These are phyloP conservation scores for Boulengeromyrus knoepffleri DNA, from an alignment of 2,113 vertebrate genomes.

Conservation along the genomic window DNA sequence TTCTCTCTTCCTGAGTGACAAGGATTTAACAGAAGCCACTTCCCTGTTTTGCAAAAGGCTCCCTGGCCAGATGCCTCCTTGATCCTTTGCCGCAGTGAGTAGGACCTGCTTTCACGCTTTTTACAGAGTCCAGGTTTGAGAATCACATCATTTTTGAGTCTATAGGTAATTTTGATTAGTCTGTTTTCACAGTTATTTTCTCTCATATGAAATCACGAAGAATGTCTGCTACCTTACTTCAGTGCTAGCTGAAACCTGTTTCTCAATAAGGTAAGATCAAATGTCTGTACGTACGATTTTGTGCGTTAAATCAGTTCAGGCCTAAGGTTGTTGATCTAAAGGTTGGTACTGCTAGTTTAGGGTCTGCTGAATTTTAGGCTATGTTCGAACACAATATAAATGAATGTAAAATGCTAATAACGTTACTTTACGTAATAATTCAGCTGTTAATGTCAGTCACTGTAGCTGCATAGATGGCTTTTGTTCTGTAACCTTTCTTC, in stretches of 20 bases:
- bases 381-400: not conserved
- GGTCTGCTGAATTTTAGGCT: not conserved
- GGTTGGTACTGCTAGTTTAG: not conserved
- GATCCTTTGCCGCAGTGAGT: conserved; percentile 9
- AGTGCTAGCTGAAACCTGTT: not conserved
- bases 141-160: not conserved
- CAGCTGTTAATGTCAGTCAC: not conserved
- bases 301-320: not conserved
- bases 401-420: not conserved
- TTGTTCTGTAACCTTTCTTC: not conserved
- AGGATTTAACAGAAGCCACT: conserved; percentile 5
- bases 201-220: not conserved
- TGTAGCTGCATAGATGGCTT: not conserved
- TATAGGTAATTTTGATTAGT: not conserved
- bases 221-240: not conserved
- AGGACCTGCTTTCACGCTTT: not conserved
- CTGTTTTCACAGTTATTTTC: not conserved
- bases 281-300: not conserved
- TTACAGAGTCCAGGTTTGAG: not conserved
- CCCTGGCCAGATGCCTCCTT: not conserved
- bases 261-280: not conserved
- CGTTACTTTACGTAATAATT: not conserved
- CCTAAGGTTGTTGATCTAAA: not conserved
- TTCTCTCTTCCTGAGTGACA: conserved; percentile 18
- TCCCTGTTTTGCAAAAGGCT: not conserved